Conservation (phyloP, 2,888 invertebrate species). For the Apocheima hispidaria region DNA sequence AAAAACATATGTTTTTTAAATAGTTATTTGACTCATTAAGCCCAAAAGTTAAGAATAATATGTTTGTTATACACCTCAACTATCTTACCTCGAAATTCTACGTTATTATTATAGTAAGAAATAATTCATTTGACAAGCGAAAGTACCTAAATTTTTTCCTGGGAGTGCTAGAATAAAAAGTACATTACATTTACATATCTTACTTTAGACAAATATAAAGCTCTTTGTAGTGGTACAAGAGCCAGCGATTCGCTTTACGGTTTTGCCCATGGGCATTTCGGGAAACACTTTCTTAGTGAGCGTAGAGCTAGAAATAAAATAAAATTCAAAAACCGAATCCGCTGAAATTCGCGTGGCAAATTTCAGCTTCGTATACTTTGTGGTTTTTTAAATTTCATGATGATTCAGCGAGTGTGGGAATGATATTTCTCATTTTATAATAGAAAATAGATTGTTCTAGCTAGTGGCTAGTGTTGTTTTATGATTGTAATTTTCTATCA, state of each 20-base stretch:
- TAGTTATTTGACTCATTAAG: background rate
- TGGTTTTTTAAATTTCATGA: too few species aligned
- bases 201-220: slow-evolving; percentile 1
- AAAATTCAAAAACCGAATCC: too few species aligned
- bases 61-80: background rate
- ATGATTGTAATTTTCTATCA: too few species aligned
- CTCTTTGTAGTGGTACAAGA: background rate
- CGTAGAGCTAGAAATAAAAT: too few species aligned
- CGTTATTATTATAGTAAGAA: background rate
- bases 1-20: background rate
- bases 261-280: background rate
- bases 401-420: too few species aligned
- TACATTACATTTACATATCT: background rate
- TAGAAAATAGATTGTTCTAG: too few species aligned
- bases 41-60: background rate
- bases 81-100: background rate
- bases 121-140: background rate
- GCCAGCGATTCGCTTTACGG: background rate
- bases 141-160: background rate
- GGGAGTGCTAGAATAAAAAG: background rate
- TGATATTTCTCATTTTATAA: too few species aligned
- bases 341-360: too few species aligned
- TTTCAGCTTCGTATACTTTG: too few species aligned
- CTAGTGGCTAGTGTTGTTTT: too few species aligned
- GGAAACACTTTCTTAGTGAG: background rate